phyloP scores from a whole-genome alignment of 2,113 vertebrate species.

The Polypterus senegalus region DNA sequence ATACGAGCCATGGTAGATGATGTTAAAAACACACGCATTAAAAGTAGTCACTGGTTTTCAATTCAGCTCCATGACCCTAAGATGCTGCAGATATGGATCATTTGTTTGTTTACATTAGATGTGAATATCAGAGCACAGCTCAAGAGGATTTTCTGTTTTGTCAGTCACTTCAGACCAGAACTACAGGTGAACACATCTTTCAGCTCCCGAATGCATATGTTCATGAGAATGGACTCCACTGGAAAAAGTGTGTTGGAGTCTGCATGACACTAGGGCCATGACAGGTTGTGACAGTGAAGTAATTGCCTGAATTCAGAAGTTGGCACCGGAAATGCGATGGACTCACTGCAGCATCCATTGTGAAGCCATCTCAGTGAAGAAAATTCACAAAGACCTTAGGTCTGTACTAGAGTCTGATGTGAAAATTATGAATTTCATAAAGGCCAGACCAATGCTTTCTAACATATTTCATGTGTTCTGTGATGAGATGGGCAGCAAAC shows the following conservation, averaged over 20 bases:
- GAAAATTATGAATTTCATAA: conserved; percentile 2
- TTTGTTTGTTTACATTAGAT: too few species aligned
- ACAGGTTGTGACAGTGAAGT: too few species aligned
- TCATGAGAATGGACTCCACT: not conserved
- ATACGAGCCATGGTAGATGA: too few species aligned
- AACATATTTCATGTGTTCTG: conserved; percentile 4
- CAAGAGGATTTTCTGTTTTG: conserved; percentile 13
- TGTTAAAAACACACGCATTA: too few species aligned
- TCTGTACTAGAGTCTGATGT: conserved; percentile 8
- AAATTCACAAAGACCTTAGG: not conserved
- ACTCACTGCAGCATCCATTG: too few species aligned
- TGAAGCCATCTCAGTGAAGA: too few species aligned
- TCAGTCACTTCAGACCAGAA: conserved; percentile 8
- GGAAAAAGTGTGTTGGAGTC: conserved; percentile 8
- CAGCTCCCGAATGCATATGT: not conserved
- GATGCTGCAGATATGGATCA: too few species aligned
- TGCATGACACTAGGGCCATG: too few species aligned
- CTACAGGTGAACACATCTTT: conserved; percentile 11
- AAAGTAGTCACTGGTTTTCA: too few species aligned
- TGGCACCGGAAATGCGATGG: too few species aligned
- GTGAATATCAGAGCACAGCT: not conserved
- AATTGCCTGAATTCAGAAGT: too few species aligned
- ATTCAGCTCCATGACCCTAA: too few species aligned
- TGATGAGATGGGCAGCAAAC: conserved; percentile 8
- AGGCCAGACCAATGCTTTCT: not conserved